Conservation (phyloP, 2,113 vertebrate genomes). For the Scomber colias region DNA sequence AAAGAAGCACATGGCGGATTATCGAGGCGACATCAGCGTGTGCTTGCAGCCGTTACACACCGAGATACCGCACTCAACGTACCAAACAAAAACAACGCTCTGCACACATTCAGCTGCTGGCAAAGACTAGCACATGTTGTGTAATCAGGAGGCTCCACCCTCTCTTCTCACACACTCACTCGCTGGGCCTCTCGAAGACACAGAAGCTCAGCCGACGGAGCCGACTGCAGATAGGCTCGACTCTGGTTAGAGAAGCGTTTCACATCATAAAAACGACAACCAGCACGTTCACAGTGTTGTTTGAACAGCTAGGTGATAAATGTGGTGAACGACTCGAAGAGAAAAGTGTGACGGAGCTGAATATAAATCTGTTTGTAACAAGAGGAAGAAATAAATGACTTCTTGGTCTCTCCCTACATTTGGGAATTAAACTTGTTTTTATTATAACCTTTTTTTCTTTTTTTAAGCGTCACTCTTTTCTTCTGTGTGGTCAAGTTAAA, state of each 20-base stretch:
- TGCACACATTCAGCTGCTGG: slow-evolving; percentile 62
- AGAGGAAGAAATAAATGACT: slow-evolving; percentile 14
- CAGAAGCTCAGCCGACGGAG: slow-evolving; percentile 19
- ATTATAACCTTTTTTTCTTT: neutral
- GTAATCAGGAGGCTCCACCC: slow-evolving; percentile 75
- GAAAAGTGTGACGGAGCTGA: slow-evolving; percentile 39
- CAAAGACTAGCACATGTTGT: slow-evolving; percentile 69
- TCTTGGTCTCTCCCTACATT: neutral
- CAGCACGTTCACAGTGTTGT: slow-evolving; percentile 36
- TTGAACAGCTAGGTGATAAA: slow-evolving; percentile 34
- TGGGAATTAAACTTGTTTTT: neutral
- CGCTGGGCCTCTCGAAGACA: slow-evolving; percentile 44
- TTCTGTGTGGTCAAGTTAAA: neutral
- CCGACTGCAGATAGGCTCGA: slow-evolving; percentile 20
- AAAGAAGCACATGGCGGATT: slow-evolving; percentile 47
- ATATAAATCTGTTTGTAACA: slow-evolving; percentile 1
- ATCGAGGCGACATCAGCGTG: slow-evolving; percentile 30
- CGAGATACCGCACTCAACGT: slow-evolving; percentile 36
- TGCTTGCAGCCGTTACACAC: slow-evolving; percentile 34
- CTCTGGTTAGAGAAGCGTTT: slow-evolving; percentile 20
- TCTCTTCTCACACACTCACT: slow-evolving; percentile 20
- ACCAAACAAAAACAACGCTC: slow-evolving; percentile 68
- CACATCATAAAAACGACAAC: slow-evolving; percentile 15
- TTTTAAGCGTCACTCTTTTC: neutral
- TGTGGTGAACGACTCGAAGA: slow-evolving; percentile 3